These are phyloP conservation scores for Saiga tatarica DNA, from an alignment of 2,113 vertebrate species.

Conservation along the genomic window DNA sequence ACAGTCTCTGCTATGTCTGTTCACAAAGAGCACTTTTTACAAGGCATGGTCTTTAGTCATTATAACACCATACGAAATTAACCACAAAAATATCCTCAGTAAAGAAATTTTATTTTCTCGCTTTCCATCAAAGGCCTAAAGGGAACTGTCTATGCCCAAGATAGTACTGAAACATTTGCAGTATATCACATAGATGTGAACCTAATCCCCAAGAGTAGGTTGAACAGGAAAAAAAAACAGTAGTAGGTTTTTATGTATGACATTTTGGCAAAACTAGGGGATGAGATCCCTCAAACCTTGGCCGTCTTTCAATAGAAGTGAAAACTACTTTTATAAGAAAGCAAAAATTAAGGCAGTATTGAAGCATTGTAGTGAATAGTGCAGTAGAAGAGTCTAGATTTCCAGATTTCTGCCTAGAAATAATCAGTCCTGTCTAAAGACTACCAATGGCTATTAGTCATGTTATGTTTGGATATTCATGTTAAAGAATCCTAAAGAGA, in stretches of 20 bases:
- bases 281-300: neutral
- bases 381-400: neutral
- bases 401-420: neutral
- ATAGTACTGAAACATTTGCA: neutral
- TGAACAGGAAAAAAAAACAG: neutral
- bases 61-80: neutral
- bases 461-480: neutral
- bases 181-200: neutral
- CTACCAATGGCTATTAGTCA: neutral
- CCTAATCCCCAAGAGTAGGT: neutral
- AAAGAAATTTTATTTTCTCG: neutral
- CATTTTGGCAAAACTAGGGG: neutral
- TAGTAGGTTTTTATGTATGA: neutral
- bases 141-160: neutral
- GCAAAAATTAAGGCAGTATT: neutral
- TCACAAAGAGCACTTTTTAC: neutral
- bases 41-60: neutral
- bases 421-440: neutral
- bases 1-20: neutral
- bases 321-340: constrained; percentile 6
- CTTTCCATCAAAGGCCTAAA: neutral
- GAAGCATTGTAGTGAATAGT: neutral
- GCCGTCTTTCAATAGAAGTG: neutral
- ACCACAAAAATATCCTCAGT: neutral
- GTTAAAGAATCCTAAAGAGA: neutral